phyloP scores from a whole-genome alignment of 2,797 vertebrate species.

The Premnoplex brunnescens region DNA sequence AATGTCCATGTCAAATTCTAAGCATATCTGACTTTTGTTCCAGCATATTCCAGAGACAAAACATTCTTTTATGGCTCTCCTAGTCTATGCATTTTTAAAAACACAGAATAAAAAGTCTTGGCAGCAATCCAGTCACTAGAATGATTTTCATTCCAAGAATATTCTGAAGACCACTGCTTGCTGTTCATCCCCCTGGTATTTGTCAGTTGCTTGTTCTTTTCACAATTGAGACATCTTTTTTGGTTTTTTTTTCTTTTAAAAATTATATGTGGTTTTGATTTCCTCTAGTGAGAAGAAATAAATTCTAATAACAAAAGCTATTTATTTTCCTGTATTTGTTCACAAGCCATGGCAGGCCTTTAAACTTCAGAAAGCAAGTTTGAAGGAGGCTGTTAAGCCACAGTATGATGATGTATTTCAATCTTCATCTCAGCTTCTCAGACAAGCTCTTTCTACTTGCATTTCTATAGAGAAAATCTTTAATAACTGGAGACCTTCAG shows the following conservation, averaged over 20 bases:
- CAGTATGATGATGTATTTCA: background rate
- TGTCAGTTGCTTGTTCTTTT: conserved; percentile 37
- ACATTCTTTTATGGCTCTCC: conserved; percentile 57
- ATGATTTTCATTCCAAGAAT: conserved; percentile 61
- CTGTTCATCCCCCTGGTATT: conserved; percentile 41
- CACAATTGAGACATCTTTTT: background rate
- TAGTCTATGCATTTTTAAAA: conserved; percentile 65
- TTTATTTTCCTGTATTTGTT: background rate
- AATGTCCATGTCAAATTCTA: conserved; percentile 63
- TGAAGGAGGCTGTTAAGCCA: background rate
- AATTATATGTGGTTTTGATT: background rate
- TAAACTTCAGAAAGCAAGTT: background rate
- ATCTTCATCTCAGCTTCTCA: background rate
- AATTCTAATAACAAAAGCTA: background rate
- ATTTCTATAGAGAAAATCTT: background rate
- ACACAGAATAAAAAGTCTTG: conserved; percentile 60
- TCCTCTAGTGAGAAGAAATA: background rate
- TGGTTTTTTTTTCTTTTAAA: background rate
- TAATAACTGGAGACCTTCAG: background rate
- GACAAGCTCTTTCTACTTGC: background rate
- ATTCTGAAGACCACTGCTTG: conserved; percentile 51
- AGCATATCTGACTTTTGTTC: conserved; percentile 67
- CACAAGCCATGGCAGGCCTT: background rate
- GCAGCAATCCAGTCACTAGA: conserved; percentile 58
- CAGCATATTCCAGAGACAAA: conserved; percentile 60